phyloP scores from a whole-genome alignment of 37 sponge, comb jelly and placozoan species.

The Halisarca cf. caerulea region DNA sequence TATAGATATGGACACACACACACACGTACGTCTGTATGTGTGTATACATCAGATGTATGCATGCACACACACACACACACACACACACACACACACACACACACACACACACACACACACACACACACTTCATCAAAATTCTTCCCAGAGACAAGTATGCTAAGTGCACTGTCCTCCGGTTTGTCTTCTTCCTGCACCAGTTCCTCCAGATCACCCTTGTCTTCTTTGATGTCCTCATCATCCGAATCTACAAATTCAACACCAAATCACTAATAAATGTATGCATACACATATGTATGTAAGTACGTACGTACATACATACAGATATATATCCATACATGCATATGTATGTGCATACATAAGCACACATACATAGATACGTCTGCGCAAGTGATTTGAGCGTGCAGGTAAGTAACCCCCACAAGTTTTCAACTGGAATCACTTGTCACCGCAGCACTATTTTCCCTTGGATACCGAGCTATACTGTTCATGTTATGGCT shows the following conservation, averaged over 20 bases:
- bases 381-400: no score
- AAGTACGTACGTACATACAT: background rate
- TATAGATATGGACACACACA: background rate
- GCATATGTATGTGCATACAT: no score
- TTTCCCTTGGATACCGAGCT: no score
- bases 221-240: slow-evolving; percentile 26
- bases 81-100: background rate
- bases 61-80: background rate
- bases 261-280: no score
- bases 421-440: no score
- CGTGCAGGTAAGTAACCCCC: no score
- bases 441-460: no score
- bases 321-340: background rate
- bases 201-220: slow-evolving; percentile 27
- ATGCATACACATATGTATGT: background rate
- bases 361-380: background rate
- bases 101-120: background rate
- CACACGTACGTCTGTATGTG: background rate
- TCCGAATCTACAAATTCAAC: background rate
- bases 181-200: slow-evolving; percentile 39
- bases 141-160: slow-evolving; percentile 57
- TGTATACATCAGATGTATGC: background rate
- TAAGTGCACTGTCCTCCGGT: slow-evolving; percentile 36
- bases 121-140: slow-evolving; percentile 52
- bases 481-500: no score